Evolutionary conservation across 2,113 vertebrate species (phyloP), one percentile per base, ranked within the genome.

Genomic region (Corapipo altera): DNA sequence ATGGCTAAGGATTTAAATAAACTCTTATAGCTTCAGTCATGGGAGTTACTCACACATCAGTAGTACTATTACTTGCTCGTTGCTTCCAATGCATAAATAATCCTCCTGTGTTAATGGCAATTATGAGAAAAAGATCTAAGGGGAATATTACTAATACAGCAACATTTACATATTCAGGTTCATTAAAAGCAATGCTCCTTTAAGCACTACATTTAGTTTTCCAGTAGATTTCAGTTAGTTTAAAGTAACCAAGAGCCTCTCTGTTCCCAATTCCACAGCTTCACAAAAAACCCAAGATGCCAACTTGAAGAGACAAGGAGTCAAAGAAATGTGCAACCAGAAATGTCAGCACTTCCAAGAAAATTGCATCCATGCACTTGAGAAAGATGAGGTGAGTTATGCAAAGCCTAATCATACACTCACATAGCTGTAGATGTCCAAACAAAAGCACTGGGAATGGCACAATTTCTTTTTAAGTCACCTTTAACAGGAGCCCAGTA

Each of bases 341-440:
- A 32, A 89, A 39, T 32, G 62, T n/a, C 89, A 66, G 18, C 12
- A 8, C 32, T 49, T 88, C 21, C 54, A 74, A 80, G 74, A 89
- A 75, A 93, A 80, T 8, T 32, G 28, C 55, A 12, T 6, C 21
- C 64, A 37, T 30, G 86, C 92, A 52, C 73, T 85, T 49, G 72
- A 49, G 37, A 57, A 64, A 76, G 83, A 84, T 67, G 62, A 95
- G 96, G 96, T 97, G 88, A 80, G 89, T 90, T 81, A 64, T 33
- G 12, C 20, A 65, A 41, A 92, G 22, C 32, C 41, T 82, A 16
- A 49, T 66, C 20, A 6, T 41, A 37, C 19, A 9, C 43, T 77
- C 39, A 46, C 4, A 1, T 23, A 43, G 75, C 87, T 85, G 51
- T 72, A 73, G 44, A 20, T 30, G 8, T 64, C 33, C 43, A 72